A percentile compares a stretch with the other conserved stretches of the same genome.
phyloP scores from a whole-genome alignment of 2,113 vertebrate species.

The Merops nubicus region DNA sequence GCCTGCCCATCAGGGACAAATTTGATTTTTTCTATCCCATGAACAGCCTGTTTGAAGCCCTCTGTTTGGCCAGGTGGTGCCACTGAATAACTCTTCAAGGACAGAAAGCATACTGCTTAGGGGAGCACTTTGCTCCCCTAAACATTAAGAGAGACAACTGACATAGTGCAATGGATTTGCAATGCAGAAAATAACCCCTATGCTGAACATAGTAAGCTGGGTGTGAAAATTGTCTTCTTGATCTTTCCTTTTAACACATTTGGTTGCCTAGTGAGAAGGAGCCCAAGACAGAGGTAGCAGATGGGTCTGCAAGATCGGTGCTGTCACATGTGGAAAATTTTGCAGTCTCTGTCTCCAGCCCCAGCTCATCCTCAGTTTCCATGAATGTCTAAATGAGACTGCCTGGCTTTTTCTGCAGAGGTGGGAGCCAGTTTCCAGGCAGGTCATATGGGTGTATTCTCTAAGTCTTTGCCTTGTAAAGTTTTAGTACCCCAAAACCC shows the following conservation, averaged over 20 bases:
- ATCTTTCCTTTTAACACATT: constrained; percentile 6
- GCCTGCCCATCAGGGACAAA: background rate
- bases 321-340: constrained; percentile 48
- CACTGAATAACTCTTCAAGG: background rate
- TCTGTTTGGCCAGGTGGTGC: background rate
- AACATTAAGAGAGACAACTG: background rate
- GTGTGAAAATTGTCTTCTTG: background rate
- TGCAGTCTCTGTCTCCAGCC: constrained; percentile 15
- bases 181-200: background rate
- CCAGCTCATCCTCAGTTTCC: constrained; percentile 40
- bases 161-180: background rate
- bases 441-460: constrained; percentile 49
- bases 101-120: background rate
- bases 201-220: background rate
- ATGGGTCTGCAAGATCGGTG: background rate
- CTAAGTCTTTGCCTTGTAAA: constrained; percentile 24
- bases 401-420: constrained; percentile 25
- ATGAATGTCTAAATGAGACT: constrained; percentile 40
- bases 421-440: constrained; percentile 53
- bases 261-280: constrained; percentile 2
- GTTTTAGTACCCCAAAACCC: constrained; percentile 30
- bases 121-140: background rate
- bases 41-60: background rate
- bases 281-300: background rate
- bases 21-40: background rate